phyloP scores from a whole-genome alignment of 2,113 vertebrate genomes.

The Acrocephalus arundinaceus region DNA sequence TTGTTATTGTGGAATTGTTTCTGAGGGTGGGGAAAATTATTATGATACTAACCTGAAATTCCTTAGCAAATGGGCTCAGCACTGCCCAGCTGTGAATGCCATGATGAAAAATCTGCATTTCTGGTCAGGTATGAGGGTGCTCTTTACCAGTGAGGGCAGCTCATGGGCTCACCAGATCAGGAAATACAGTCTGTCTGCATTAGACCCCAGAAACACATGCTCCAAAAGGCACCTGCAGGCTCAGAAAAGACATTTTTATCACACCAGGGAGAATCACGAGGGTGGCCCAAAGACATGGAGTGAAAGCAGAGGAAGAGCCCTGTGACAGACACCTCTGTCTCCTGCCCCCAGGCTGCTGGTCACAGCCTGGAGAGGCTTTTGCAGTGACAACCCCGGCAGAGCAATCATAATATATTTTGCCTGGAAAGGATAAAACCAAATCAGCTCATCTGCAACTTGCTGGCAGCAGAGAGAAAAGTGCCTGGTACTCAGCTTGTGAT shows the following conservation, averaged over 20 bases:
- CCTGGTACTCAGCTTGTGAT: background rate
- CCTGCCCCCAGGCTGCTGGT: background rate
- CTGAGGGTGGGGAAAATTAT: background rate
- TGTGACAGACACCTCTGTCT: background rate
- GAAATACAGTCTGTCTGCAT: background rate
- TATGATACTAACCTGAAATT: background rate
- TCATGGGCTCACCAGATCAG: background rate
- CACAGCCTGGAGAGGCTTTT: background rate
- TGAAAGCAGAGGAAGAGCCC: background rate
- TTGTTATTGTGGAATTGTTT: background rate
- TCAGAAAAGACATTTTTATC: background rate
- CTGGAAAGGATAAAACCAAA: background rate
- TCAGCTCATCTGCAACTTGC: background rate
- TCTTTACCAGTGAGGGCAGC: too few species aligned
- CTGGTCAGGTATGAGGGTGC: background rate
- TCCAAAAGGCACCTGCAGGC: background rate
- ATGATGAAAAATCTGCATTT: background rate
- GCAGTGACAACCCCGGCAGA: background rate
- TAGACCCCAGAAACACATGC: background rate
- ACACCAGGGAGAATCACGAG: background rate
- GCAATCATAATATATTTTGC: background rate
- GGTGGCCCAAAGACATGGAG: accelerated
- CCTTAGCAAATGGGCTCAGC: background rate
- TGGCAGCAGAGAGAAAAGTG: background rate
- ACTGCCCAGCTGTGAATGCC: background rate